Conservation (phyloP, 2,113 vertebrate species). For the Cephalopholis sonnerati region DNA sequence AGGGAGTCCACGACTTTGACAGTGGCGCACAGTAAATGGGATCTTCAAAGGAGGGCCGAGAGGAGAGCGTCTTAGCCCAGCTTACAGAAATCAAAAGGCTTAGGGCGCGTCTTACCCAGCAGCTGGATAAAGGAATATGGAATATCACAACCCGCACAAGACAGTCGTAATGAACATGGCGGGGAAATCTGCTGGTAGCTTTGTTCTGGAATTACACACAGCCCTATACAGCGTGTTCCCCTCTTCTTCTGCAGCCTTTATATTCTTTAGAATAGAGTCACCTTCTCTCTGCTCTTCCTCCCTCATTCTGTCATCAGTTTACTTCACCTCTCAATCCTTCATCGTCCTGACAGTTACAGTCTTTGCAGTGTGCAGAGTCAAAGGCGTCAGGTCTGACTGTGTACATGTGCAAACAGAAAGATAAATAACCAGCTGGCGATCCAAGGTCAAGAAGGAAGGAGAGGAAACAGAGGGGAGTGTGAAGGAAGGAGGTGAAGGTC, state of each 20-base stretch:
- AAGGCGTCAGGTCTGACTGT: not conserved
- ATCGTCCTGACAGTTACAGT: not conserved
- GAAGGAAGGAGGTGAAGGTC: not conserved
- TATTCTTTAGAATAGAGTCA: constrained; percentile 5
- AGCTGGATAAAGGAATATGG: constrained; percentile 66
- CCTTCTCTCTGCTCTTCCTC: constrained; percentile 16
- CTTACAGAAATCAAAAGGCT: constrained; percentile 71
- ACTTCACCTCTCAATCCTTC: not conserved
- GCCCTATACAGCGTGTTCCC: not conserved
- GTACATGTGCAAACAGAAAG: constrained; percentile 4
- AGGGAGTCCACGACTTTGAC: constrained; percentile 46
- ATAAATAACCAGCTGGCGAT: constrained; percentile 19
- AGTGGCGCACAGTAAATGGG: constrained; percentile 47
- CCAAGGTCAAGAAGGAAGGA: constrained; percentile 54
- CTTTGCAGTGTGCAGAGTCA: not conserved
- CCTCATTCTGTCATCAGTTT: constrained; percentile 24
- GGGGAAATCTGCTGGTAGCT: constrained; percentile 24
- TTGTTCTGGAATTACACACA: constrained; percentile 30
- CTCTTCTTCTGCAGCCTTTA: not conserved
- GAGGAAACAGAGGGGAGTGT: constrained; percentile 3
- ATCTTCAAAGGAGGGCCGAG: constrained; percentile 75
- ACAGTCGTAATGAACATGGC: constrained; percentile 43
- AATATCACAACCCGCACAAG: constrained; percentile 48
- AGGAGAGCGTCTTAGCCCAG: constrained; percentile 59
- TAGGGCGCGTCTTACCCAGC: constrained; percentile 35